Base-by-base conservation (phyloP, 2,888 invertebrate genomes). In the Candidula unifasciata region DNA sequence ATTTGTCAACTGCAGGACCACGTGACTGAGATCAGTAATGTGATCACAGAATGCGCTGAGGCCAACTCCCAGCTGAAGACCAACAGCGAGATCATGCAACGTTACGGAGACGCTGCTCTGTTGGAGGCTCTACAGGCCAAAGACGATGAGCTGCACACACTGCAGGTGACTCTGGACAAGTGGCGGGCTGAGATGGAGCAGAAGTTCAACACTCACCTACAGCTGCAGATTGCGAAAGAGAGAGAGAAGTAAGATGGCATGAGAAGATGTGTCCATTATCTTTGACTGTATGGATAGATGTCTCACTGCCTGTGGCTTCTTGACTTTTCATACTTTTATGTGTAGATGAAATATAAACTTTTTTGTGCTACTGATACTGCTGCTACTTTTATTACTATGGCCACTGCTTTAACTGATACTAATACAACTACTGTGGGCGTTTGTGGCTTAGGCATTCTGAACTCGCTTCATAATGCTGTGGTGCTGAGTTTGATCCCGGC, bases 171-270 rank as follows among this genome's bases (percentile, higher is more conserved):
- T 60, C 87, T 90, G 88, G 77, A 68, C 10, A 54, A 83, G 37
- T 91, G 91, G 90, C 89, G 89, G 78, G 87, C 87, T 21, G 86
- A 89, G 54, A 87, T 87, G 2, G 89, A 89, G 27, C 89, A 90
- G 64, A 89, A 89, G 80, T 85, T 89, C 74, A 88, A 89, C 82
- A 85, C 82, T 16, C 88, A 89, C 71, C 89, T 90, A 80, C 88
- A 90, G 80, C 88, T 88, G n/a, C 89, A 90, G 82, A 82, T 91
- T 85, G 84, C 82, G 21, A 84, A 88, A 24, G 89, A 90, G 82
- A 35, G 91, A 30, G 89, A 91, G 84, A 91, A 89, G 91, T 90
- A 89, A 66, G 44, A 18, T 21, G 30, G 44, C 2, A 44, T 13
- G 44, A 44, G 44, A 44, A 1, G 6, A 13, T 44, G 44, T 1